These are phyloP conservation scores for Chouioia cunea DNA, from an alignment of 2,888 invertebrate genomes.

Conservation along the genomic window DNA sequence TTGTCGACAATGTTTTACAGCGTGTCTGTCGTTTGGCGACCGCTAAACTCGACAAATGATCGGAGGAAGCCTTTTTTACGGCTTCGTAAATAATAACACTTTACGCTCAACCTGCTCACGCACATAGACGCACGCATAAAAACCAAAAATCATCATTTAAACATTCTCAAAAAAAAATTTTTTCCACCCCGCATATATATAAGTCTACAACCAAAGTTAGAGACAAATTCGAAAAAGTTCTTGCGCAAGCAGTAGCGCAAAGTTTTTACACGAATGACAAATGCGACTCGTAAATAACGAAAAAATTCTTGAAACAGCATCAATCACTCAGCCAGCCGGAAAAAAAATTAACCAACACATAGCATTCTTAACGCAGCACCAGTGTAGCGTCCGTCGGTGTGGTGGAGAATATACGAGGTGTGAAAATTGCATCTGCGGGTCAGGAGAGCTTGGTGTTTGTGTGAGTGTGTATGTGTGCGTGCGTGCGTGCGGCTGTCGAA, in stretches of 20 bases:
- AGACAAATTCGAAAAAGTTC: too few species aligned
- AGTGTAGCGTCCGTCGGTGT: neutral
- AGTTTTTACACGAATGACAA: too few species aligned
- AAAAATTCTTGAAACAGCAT: too few species aligned
- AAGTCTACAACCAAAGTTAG: too few species aligned
- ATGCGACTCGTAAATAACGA: too few species aligned
- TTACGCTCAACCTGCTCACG: conserved; percentile 29
- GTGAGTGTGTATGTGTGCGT: too few species aligned
- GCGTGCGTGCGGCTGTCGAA: conserved; percentile 36
- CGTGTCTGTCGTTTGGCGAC: conserved; percentile 61
- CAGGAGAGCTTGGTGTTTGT: too few species aligned
- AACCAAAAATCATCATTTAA: conserved; percentile 9
- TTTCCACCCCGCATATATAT: too few species aligned
- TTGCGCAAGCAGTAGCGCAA: too few species aligned
- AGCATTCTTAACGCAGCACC: neutral
- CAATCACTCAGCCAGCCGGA: too few species aligned
- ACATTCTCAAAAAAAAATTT: neutral
- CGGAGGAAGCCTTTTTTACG: conserved; percentile 49
- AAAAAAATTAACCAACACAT: neutral
- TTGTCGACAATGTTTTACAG: conserved; percentile 63
- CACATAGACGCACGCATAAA: conserved; percentile 30
- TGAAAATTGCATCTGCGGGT: conserved; percentile 25
- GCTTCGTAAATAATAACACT: conserved; percentile 58
- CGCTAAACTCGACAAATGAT: conserved; percentile 62
- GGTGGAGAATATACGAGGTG: conserved; percentile 27